Percentiles rank a stretch among this genome's conserved stretches.
Conservation (phyloP, 2,888 invertebrate genomes). For the Thymelicus lineola region DNA sequence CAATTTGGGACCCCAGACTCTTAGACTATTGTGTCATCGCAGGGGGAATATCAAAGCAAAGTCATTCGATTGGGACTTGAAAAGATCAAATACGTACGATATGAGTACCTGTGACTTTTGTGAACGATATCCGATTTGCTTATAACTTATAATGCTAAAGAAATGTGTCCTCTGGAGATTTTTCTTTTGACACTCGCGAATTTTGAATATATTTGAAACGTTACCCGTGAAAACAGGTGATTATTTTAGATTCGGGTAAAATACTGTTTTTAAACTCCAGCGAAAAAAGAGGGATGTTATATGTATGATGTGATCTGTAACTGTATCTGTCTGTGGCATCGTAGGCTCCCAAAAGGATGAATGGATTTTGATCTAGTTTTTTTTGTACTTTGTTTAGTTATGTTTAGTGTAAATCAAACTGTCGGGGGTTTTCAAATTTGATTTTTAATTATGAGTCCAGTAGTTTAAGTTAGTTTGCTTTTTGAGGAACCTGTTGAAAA, state of each 20-base stretch:
- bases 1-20: conserved; percentile 61
- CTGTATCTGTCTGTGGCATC: too few species aligned
- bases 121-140: conserved; percentile 42
- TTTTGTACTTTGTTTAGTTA: too few species aligned
- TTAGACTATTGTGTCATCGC: conserved; percentile 61
- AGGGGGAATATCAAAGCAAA: conserved; percentile 77
- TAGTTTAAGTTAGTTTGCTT: too few species aligned
- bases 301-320: too few species aligned
- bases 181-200: not conserved
- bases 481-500: too few species aligned
- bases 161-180: conserved; percentile 26
- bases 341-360: too few species aligned
- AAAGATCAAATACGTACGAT: conserved; percentile 77
- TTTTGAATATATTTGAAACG: conserved; percentile 15
- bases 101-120: conserved; percentile 65
- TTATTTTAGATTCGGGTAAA: not conserved
- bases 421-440: too few species aligned
- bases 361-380: too few species aligned
- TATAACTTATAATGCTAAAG: conserved; percentile 44
- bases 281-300: too few species aligned
- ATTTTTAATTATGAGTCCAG: too few species aligned
- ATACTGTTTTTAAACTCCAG: too few species aligned
- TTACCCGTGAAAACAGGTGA: conserved; percentile 27
- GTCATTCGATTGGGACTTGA: conserved; percentile 73
- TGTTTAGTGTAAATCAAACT: too few species aligned